Conservation (phyloP, 23 tunicate genomes). For the Corella eumyota region DNA sequence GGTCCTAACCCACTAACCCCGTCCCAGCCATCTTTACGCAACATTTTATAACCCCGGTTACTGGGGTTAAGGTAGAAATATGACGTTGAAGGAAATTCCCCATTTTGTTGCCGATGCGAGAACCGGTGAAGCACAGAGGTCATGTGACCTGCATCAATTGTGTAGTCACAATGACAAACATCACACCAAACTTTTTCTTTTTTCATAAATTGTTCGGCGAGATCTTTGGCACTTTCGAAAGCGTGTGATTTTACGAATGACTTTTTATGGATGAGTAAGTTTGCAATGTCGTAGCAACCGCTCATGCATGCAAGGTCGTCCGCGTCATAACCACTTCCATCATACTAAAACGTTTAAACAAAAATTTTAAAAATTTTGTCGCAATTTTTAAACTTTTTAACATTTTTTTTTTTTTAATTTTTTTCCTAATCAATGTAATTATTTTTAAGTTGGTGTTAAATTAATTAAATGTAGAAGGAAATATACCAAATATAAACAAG, state of each 20-base stretch:
- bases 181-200: constrained; percentile 67
- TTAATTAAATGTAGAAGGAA: too few species aligned
- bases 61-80: constrained; percentile 27
- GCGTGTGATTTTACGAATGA: constrained; percentile 10
- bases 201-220: constrained; percentile 19
- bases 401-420: too few species aligned
- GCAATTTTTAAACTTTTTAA: too few species aligned
- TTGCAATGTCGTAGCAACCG: constrained; percentile 41
- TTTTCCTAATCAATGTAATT: too few species aligned
- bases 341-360: constrained; percentile 17
- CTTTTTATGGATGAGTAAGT: constrained; percentile 35
- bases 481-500: too few species aligned
- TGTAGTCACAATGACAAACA: constrained; percentile 37
- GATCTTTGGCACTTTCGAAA: neutral
- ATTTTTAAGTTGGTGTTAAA: too few species aligned
- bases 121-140: constrained; percentile 34
- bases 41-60: constrained; percentile 52
- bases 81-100: constrained; percentile 2
- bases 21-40: constrained; percentile 68
- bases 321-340: constrained; percentile 81
- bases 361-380: neutral
- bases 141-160: constrained; percentile 15
- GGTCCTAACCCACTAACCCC: constrained; percentile 81
- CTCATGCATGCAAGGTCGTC: constrained; percentile 56
- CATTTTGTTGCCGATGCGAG: constrained; percentile 12